These are phyloP conservation scores for Neomorphus geoffroyi DNA, from an alignment of 2,797 vertebrate species.

Conservation along the genomic window DNA sequence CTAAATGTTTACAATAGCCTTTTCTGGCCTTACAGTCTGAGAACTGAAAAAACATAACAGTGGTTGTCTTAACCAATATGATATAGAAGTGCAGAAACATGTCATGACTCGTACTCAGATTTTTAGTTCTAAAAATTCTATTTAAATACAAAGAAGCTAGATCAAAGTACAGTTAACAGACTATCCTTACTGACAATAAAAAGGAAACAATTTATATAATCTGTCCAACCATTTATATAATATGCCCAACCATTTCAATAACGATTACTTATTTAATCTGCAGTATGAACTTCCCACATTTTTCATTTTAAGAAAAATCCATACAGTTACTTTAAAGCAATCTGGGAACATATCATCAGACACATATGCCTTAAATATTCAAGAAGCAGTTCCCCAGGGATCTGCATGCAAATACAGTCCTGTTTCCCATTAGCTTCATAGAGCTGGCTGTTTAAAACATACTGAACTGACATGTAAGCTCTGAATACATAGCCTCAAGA, in stretches of 20 bases:
- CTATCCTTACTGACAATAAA: not conserved
- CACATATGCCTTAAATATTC: not conserved
- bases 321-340: not conserved
- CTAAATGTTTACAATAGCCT: not conserved
- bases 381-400: not conserved
- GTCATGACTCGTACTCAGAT: not conserved
- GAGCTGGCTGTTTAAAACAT: slow-evolving; percentile 21
- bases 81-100: not conserved
- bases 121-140: not conserved
- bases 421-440: slow-evolving; percentile 45
- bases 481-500: slow-evolving; percentile 38
- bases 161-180: not conserved
- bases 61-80: not conserved
- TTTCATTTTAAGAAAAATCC: not conserved
- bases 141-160: not conserved
- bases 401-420: slow-evolving; percentile 23
- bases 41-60: not conserved
- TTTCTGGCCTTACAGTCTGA: not conserved
- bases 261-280: not conserved
- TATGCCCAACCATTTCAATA: not conserved
- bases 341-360: not conserved
- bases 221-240: not conserved
- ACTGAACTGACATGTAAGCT: slow-evolving; percentile 41
- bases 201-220: not conserved
- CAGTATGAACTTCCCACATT: not conserved